Conservation (phyloP, 2,797 vertebrate genomes). For the Mycteria americana region DNA sequence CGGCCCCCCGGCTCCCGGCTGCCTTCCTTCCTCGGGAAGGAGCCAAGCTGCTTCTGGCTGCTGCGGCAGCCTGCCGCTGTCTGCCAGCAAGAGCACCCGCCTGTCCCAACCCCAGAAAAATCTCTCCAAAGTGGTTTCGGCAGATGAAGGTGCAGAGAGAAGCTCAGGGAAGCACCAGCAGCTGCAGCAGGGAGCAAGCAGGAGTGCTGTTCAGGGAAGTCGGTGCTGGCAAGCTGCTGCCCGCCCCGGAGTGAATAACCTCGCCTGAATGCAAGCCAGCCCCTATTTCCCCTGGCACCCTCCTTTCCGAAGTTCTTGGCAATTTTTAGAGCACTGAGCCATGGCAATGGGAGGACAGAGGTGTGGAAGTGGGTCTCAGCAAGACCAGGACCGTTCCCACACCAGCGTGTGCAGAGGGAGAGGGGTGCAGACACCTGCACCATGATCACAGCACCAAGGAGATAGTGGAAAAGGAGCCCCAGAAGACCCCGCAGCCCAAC, state of each 20-base stretch:
- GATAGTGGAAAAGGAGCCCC: neutral
- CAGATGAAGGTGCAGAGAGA: neutral
- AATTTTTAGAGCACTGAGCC: neutral
- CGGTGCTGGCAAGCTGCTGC: neutral
- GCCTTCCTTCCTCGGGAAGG: neutral
- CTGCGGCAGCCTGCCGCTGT: neutral
- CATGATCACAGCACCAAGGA: accelerated
- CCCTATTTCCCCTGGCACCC: neutral
- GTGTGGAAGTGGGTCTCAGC: neutral
- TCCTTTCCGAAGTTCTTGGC: accelerated
- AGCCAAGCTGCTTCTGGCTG: neutral
- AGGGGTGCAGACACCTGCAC: neutral
- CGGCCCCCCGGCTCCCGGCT: neutral
- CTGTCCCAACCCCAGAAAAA: neutral
- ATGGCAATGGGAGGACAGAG: neutral
- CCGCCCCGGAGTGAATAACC: neutral
- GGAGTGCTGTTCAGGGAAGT: neutral
- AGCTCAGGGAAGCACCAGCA: neutral
- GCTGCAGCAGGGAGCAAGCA: neutral
- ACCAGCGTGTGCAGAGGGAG: accelerated
- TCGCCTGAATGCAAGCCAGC: neutral
- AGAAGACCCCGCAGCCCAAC: accelerated
- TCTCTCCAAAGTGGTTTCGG: neutral
- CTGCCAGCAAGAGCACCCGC: neutral
- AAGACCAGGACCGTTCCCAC: accelerated